These are phyloP conservation scores for Megalopta genalis DNA, from an alignment of 1,140 invertebrate species.

Conservation along the genomic window DNA sequence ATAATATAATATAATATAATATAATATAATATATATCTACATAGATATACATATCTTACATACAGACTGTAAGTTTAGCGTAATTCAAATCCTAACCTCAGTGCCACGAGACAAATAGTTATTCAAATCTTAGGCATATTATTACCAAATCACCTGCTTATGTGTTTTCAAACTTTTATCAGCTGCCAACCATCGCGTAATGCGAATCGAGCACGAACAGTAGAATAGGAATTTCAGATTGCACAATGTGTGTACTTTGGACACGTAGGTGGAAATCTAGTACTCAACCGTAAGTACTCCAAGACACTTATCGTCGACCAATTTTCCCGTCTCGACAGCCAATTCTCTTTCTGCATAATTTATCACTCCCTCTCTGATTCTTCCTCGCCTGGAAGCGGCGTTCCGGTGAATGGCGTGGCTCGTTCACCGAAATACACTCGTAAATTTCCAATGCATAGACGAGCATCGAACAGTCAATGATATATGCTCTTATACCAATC, in stretches of 20 bases:
- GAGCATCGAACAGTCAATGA: constrained; percentile 19
- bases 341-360: constrained; percentile 59
- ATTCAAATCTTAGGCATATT: too few relatives aligned
- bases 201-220: background rate
- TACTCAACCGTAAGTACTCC: background rate
- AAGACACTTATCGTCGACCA: constrained; percentile 26
- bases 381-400: background rate
- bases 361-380: constrained; percentile 31
- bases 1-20: too few relatives aligned
- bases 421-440: constrained; percentile 32
- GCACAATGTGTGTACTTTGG: background rate
- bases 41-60: too few relatives aligned
- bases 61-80: too few relatives aligned
- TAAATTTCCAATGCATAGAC: constrained; percentile 38
- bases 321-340: constrained; percentile 32
- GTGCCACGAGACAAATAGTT: too few relatives aligned
- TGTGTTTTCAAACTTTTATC: too few relatives aligned
- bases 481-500: constrained; percentile 10
- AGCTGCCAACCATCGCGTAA: too few relatives aligned
- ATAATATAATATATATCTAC: too few relatives aligned
- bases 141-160: too few relatives aligned
- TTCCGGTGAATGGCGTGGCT: constrained; percentile 28
- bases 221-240: background rate
- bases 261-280: background rate
- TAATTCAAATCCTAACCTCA: too few relatives aligned